phyloP scores from a whole-genome alignment of 2,797 vertebrate genomes.

The Lophotriccus pileatus region DNA sequence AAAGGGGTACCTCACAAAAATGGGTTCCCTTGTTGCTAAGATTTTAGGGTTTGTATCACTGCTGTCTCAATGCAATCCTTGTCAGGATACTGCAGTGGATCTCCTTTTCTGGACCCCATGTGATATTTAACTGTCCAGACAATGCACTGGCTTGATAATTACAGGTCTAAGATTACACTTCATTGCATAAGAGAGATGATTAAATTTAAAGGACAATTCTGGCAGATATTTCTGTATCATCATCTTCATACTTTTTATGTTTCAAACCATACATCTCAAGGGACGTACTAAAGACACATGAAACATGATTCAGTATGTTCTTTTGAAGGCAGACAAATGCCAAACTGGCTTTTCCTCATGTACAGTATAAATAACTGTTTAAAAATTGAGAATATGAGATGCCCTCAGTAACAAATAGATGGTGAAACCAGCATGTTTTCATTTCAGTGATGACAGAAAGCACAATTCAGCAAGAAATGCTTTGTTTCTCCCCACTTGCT shows the following conservation, averaged over 20 bases:
- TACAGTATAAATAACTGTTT: background rate
- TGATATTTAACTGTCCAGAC: background rate
- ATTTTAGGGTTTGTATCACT: background rate
- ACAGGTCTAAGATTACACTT: background rate
- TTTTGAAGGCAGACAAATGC: background rate
- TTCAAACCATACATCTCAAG: background rate
- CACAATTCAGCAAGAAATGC: background rate
- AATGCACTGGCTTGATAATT: background rate
- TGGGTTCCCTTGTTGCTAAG: background rate
- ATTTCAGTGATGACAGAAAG: background rate
- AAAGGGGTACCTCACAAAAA: background rate
- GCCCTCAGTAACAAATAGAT: background rate
- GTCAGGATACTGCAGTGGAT: background rate
- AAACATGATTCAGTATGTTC: background rate
- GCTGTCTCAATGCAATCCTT: background rate
- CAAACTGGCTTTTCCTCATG: background rate
- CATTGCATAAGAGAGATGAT: background rate
- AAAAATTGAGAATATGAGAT: background rate
- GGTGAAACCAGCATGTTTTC: background rate
- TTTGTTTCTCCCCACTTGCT: background rate
- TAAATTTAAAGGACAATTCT: background rate
- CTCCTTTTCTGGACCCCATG: background rate
- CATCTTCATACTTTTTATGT: background rate
- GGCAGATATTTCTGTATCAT: background rate
- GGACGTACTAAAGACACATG: background rate